phyloP scores from a whole-genome alignment of 2,797 vertebrate genomes.

The Mus caroli region DNA sequence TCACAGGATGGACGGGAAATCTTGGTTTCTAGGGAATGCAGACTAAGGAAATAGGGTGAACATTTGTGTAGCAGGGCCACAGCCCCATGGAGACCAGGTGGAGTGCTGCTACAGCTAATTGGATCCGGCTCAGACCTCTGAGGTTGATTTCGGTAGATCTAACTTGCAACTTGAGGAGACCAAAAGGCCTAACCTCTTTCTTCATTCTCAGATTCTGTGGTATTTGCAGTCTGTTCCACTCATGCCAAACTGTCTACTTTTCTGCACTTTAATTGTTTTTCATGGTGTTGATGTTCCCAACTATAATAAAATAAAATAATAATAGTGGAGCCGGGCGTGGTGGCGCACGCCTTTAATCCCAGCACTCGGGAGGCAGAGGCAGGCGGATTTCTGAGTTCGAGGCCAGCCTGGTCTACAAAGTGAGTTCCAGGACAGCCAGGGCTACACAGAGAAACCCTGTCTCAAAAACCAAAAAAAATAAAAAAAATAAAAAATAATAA shows the following conservation, averaged over 20 bases:
- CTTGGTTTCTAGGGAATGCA: not conserved
- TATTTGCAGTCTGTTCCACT: not conserved
- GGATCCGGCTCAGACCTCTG: not conserved
- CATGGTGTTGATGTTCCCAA: not conserved
- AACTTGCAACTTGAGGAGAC: not conserved
- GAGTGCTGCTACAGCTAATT: not conserved
- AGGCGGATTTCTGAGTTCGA: too few species aligned
- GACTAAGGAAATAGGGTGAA: not conserved
- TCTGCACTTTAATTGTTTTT: slow-evolving; percentile 23
- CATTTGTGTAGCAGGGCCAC: not conserved
- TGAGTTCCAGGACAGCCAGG: too few species aligned
- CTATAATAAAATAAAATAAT: slow-evolving; percentile 17
- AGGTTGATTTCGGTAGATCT: not conserved
- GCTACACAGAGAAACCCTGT: too few species aligned
- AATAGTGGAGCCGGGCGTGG: too few species aligned
- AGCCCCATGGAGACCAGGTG: not conserved
- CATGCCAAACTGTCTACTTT: not conserved
- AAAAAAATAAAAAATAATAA: too few species aligned
- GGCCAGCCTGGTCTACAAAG: too few species aligned
- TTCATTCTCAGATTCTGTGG: not conserved
- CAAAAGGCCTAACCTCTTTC: not conserved
- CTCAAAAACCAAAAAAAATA: too few species aligned
- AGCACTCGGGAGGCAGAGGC: too few species aligned
- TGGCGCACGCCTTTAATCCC: too few species aligned
- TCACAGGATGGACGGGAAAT: not conserved